phyloP scores from a whole-genome alignment of 2,888 invertebrate species.

The Leptinotarsa rubiginosa region DNA sequence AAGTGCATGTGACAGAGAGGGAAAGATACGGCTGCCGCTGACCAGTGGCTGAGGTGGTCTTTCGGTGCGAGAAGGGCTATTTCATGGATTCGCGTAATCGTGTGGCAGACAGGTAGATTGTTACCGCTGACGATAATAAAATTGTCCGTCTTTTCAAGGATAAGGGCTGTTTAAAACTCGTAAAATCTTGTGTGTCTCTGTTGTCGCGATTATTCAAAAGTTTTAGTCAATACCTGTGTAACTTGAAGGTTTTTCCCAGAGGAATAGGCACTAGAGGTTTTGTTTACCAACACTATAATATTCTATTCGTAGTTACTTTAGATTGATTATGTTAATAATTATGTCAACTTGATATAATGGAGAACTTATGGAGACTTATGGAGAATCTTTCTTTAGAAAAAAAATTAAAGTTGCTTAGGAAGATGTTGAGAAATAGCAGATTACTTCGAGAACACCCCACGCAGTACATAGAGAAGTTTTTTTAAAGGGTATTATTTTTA shows the following conservation, averaged over 20 bases:
- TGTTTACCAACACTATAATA: too few relatives aligned
- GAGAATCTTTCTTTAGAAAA: too few relatives aligned
- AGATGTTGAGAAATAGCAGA: too few relatives aligned
- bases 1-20: constrained; percentile 14
- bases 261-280: too few relatives aligned
- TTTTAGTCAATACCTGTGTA: background rate
- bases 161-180: constrained; percentile 5
- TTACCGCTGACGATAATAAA: background rate
- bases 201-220: background rate
- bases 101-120: constrained; percentile 12
- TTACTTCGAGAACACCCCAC: too few relatives aligned
- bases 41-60: constrained; percentile 26
- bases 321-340: too few relatives aligned
- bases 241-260: background rate
- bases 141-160: constrained; percentile 4
- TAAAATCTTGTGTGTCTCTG: background rate
- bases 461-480: too few relatives aligned
- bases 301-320: too few relatives aligned
- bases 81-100: constrained; percentile 18
- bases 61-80: constrained; percentile 25
- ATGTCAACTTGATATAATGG: too few relatives aligned
- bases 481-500: too few relatives aligned
- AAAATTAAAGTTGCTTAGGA: too few relatives aligned
- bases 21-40: constrained; percentile 12
- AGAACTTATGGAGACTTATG: too few relatives aligned